Evolutionary conservation across 2,113 vertebrate genomes (phyloP), one percentile per base, ranked within the genome.

Genomic region (Monopterus albus): DNA sequence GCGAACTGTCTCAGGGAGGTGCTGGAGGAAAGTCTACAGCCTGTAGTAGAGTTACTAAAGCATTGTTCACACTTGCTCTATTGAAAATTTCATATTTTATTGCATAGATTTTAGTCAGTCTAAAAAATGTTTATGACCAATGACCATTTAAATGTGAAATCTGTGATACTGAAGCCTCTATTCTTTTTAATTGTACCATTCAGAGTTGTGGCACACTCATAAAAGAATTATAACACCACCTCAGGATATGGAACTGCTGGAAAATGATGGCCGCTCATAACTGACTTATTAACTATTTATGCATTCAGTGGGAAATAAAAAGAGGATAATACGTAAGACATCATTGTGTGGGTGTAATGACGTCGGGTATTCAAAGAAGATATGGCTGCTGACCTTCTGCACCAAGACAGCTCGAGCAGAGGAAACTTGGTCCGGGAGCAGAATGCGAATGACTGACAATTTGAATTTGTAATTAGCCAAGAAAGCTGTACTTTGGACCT

Each of bases 201-300:
- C 62, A 64, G 51, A 75, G 61, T 79, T 55, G 55, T 74, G 70
- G 76, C 77, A 69, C 35, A 39, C n/a, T 73, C 70, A 81, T 86
- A 58, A 88, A 89, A 81, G 51, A 82, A 79, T 85, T 69, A 78
- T 81, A 61, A 46, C 60, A 57, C 31, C 61, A 76, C 79, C 69
- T 72, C 31, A 43, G 81, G 78, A 72, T 68, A 66, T 71, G 59
- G 45, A 81, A 58, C 70, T 60, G 58, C 62, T 59, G 43, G 35
- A 84, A 79, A 79, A 45, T 35, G 59, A 78, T 53, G 53, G 62
- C 61, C 23, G 58, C 65, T 84, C 71, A 78, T 82, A 86, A 77
- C 77, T 21, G 69, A 63, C 73, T 78, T 67, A 75, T 89, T 80
- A 85, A 87, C 58, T 77, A 91, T 90, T 92, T 72, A 89, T 87